These are phyloP conservation scores for Myripristis murdjan DNA, from an alignment of 2,797 vertebrate species.

Conservation along the genomic window DNA sequence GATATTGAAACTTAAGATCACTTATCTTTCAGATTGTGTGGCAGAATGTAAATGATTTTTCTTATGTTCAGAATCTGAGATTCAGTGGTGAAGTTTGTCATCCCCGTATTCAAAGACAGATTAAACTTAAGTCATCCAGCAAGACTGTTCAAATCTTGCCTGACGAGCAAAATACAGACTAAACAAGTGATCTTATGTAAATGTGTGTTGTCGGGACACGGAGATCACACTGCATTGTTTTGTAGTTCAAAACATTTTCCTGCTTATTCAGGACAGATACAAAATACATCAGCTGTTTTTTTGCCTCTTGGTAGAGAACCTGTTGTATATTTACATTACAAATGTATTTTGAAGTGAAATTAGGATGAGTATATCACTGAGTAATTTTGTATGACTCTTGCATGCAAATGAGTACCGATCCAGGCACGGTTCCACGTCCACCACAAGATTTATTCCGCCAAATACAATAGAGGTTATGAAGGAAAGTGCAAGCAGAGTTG, in stretches of 20 bases:
- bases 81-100: conserved; percentile 13
- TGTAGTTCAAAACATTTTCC: not conserved
- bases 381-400: too few relatives aligned
- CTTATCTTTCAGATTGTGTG: not conserved
- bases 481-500: not conserved
- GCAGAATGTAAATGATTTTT: not conserved
- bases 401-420: too few relatives aligned
- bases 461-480: too few relatives aligned
- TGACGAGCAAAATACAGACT: conserved; percentile 19
- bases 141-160: conserved; percentile 41
- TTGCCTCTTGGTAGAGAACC: too few relatives aligned
- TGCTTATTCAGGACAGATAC: too few relatives aligned
- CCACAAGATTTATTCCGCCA: too few relatives aligned
- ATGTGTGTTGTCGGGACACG: conserved; percentile 7
- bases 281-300: not conserved
- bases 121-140: conserved; percentile 20
- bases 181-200: too few relatives aligned
- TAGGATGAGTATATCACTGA: too few relatives aligned
- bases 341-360: too few relatives aligned
- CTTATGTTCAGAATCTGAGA: not conserved
- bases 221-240: conserved; percentile 4
- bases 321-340: too few relatives aligned
- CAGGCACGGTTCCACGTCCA: not conserved
- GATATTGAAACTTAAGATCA: not conserved
- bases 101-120: conserved; percentile 36